phyloP scores from a whole-genome alignment of 1,140 invertebrate genomes.

The Drosophila paulistorum region DNA sequence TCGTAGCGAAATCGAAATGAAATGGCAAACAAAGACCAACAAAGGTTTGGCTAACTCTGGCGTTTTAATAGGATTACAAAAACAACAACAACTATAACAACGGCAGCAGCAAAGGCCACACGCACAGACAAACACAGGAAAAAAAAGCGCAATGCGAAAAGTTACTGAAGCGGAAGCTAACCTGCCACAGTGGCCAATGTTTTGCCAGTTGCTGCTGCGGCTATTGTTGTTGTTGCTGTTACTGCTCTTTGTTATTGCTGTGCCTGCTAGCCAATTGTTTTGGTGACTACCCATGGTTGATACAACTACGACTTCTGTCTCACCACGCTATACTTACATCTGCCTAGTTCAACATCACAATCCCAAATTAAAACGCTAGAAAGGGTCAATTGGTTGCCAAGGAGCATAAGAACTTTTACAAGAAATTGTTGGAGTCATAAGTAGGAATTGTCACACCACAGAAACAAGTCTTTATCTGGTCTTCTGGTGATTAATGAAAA shows the following conservation, averaged over 20 bases:
- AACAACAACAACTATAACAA: conserved; percentile 34
- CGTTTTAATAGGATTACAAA: conserved; percentile 69
- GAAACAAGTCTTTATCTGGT: no score
- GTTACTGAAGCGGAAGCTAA: conserved; percentile 72
- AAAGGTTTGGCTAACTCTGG: conserved; percentile 34
- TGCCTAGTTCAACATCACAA: conserved; percentile 22
- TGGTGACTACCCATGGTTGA: conserved; percentile 43
- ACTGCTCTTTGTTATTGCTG: conserved; percentile 28
- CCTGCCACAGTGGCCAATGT: conserved; percentile 37
- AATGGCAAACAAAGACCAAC: conserved; percentile 72
- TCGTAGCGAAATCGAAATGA: conserved; percentile 71
- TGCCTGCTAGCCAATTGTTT: conserved; percentile 61
- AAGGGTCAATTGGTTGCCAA: neutral
- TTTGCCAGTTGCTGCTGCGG: neutral
- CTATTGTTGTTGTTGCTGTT: conserved; percentile 23
- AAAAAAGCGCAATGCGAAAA: conserved; percentile 67
- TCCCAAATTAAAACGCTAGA: no score
- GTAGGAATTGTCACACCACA: no score
- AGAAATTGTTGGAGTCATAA: no score
- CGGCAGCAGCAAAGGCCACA: conserved; percentile 29
- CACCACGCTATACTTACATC: conserved; percentile 48
- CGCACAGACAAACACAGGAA: conserved; percentile 37
- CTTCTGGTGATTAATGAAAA: no score
- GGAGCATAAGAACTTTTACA: neutral
- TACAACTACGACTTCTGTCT: conserved; percentile 38